Base-by-base conservation (phyloP, 2,113 vertebrate species). In the Acanthisitta chloris region DNA sequence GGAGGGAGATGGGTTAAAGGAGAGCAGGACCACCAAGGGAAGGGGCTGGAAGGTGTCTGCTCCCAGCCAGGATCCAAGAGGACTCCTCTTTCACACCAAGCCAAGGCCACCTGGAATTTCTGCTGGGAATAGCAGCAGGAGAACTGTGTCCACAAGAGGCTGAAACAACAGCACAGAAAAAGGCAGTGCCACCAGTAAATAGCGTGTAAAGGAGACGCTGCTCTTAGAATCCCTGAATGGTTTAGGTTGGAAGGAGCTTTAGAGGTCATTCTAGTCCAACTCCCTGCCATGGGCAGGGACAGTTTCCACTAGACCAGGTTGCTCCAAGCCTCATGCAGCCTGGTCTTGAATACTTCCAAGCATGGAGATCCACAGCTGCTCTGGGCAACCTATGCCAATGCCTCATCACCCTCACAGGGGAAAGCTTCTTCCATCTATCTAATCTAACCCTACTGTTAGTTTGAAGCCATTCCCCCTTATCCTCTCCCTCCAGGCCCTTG, bases 1-100 rank as follows among this genome's bases (percentile, higher is more conserved):
- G 85, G 71, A 96, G 46, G 96, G 40, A 42, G 40, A 96, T 16
- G 66, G 62, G 51, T 55, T 10, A 61, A 55, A 73, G 42, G 40
- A 38, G 4, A 58, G 80, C 29, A 21, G n/a, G 23, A 25, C 4
- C 51, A 12, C 4, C 45, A 46, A 69, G 66, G 36, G n/a, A 17
- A 69, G 7, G 9, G 31, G 45, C 18, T 66, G 28, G 25, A 23
- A 69, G 2, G 43, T 34, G 31, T 26, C 55, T 76, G 57, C 36
- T 80, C 40, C 43, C 57, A 69, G 61, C 10, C 5, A 1, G 0
- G 10, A n/a, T 7, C 23, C 0, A 0, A 54, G 9, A 14, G 29
- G 29, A 48, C 6, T 90, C 51, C 70, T n/a, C 66, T 24, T 12
- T n/a, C n/a, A 13, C 57, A 40, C 28, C 34, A 19, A 87, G 84